Conservation (phyloP, 2,888 invertebrate genomes). For the Dorcus parallelipipedus region DNA sequence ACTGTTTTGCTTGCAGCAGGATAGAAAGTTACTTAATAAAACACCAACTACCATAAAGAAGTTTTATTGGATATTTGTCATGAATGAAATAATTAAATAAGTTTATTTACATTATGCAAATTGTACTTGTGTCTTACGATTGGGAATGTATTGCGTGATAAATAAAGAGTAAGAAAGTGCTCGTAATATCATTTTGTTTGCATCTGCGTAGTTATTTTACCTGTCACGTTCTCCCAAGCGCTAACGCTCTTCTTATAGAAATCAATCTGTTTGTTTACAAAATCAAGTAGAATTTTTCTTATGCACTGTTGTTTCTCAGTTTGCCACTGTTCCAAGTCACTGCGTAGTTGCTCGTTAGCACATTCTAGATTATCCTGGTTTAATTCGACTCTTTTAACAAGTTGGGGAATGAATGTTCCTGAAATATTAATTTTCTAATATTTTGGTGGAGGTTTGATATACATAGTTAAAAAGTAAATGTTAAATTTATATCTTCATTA, state of each 20-base stretch:
- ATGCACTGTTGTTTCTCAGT: conserved; percentile 61
- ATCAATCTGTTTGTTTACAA: conserved; percentile 63
- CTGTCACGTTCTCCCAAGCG: conserved; percentile 54
- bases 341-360: conserved; percentile 65
- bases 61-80: conserved; percentile 9
- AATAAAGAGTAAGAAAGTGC: neutral
- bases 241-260: conserved; percentile 60
- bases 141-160: conserved; percentile 1
- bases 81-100: conserved; percentile 1
- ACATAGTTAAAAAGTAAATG: neutral
- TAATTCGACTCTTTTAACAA: conserved; percentile 53
- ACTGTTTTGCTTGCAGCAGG: conserved; percentile 38
- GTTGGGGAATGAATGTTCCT: conserved; percentile 50
- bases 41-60: neutral
- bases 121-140: conserved; percentile 12
- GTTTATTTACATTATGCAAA: conserved; percentile 13
- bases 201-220: conserved; percentile 25
- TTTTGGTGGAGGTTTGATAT: neutral
- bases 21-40: conserved; percentile 18
- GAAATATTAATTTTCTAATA: conserved; percentile 34
- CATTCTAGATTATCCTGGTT: conserved; percentile 64
- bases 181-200: conserved; percentile 16
- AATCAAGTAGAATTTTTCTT: conserved; percentile 58
- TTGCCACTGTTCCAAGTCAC: conserved; percentile 67
- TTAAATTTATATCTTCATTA: neutral